phyloP scores from a whole-genome alignment of 2,888 invertebrate species.

The Leptinotarsa tumamoca region DNA sequence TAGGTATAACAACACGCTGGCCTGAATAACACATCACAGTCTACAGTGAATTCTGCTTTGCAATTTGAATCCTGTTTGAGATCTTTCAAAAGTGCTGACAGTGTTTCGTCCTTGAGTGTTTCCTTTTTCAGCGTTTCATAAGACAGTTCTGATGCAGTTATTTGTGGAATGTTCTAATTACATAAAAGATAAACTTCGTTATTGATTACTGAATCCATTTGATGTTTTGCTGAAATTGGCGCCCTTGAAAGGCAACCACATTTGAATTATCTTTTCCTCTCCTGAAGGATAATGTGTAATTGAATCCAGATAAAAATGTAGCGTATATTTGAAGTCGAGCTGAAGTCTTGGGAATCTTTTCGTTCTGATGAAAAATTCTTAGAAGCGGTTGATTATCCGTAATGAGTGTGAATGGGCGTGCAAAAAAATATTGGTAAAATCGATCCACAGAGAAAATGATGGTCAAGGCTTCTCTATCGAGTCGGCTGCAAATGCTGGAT shows the following conservation, averaged over 20 bases:
- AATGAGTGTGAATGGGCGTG: not conserved
- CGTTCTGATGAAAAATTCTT: not conserved
- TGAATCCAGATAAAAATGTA: no score
- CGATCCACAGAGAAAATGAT: not conserved
- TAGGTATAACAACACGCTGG: not conserved
- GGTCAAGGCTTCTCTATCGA: no score
- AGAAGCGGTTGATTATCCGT: not conserved
- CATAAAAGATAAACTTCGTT: not conserved
- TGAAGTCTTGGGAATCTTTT: not conserved
- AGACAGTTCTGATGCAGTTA: not conserved
- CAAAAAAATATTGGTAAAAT: not conserved
- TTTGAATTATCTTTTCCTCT: not conserved
- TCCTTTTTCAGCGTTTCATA: not conserved
- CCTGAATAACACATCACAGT: not conserved
- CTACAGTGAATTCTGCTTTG: not conserved
- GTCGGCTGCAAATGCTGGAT: no score
- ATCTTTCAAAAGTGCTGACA: not conserved
- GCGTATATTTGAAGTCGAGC: not conserved
- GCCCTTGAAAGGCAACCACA: not conserved
- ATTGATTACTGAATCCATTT: not conserved
- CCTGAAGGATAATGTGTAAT: not conserved
- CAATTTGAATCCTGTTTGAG: no score
- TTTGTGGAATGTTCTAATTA: not conserved
- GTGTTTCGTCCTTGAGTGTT: not conserved
- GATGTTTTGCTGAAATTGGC: not conserved